These are phyloP conservation scores for Drosophila sordidapex DNA, from an alignment of 2,888 invertebrate genomes.

Conservation along the genomic window DNA sequence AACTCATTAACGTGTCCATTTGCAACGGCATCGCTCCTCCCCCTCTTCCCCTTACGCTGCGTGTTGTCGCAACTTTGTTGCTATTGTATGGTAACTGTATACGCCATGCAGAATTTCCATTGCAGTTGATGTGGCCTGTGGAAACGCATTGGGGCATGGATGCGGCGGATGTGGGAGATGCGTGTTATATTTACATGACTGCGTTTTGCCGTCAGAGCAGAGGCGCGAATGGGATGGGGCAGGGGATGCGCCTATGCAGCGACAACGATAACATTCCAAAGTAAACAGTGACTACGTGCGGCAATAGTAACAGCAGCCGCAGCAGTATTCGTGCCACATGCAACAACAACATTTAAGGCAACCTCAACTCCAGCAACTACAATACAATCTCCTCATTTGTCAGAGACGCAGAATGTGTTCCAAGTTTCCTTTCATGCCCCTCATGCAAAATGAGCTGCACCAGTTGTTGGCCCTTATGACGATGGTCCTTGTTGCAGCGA, in stretches of 20 bases:
- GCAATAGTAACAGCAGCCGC: constrained; percentile 14
- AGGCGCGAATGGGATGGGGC: neutral
- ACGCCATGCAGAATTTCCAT: constrained; percentile 1
- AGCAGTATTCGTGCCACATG: constrained; percentile 60
- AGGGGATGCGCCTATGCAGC: constrained; percentile 41
- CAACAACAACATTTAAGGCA: constrained; percentile 65
- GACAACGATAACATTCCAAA: constrained; percentile 59
- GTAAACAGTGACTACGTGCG: constrained; percentile 56
- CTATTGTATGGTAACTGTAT: neutral
- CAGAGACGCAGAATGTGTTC: constrained; percentile 34
- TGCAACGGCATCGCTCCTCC: neutral
- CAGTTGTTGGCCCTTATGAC: constrained; percentile 8
- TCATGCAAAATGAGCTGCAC: constrained; percentile 46
- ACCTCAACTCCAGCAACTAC: constrained; percentile 34
- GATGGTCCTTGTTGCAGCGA: constrained; percentile 1
- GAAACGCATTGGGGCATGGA: constrained; percentile 25
- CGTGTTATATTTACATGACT: constrained; percentile 77
- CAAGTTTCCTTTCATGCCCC: neutral
- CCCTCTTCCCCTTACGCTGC: neutral
- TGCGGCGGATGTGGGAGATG: constrained; percentile 39
- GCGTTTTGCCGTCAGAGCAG: constrained; percentile 62
- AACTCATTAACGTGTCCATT: constrained; percentile 29
- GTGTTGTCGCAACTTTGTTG: constrained; percentile 1
- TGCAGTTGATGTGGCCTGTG: constrained; percentile 29
- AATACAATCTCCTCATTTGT: constrained; percentile 62